Evolutionary conservation across 2,113 vertebrate genomes (phyloP).

Genomic region (Sphyrna mokarran): DNA sequence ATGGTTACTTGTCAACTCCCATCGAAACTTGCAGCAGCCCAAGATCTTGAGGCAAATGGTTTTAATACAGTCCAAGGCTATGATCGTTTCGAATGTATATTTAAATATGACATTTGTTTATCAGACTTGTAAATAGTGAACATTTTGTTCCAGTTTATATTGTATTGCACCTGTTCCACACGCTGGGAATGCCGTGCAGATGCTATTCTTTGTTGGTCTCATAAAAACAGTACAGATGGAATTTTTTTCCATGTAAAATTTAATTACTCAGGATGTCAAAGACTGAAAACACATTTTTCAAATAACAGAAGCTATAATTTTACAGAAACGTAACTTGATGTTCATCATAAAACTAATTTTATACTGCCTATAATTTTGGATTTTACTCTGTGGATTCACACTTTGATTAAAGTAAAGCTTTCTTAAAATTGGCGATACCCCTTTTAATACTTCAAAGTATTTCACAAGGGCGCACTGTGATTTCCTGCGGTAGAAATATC

Average conservation of each 20-base stretch:
- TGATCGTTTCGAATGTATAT: not conserved
- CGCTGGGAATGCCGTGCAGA: not conserved
- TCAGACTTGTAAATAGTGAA: slow-evolving; percentile 30
- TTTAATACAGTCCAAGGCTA: not conserved
- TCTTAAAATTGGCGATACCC: not conserved
- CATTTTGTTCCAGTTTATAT: not conserved
- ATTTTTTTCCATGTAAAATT: slow-evolving; percentile 16
- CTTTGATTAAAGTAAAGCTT: not conserved
- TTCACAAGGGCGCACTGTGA: not conserved
- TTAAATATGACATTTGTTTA: slow-evolving; percentile 33
- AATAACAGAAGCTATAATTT: not conserved
- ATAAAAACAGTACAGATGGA: slow-evolving; percentile 1
- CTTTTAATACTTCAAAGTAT: not conserved
- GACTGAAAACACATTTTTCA: not conserved
- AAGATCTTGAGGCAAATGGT: not conserved
- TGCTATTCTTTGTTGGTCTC: not conserved
- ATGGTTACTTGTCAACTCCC: not conserved
- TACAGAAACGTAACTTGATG: not conserved
- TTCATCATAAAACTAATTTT: slow-evolving; percentile 15
- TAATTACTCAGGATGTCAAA: slow-evolving; percentile 14
- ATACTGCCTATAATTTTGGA: not conserved
- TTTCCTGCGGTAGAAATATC: not conserved
- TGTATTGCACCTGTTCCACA: slow-evolving; percentile 25
- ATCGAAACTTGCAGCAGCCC: not conserved
- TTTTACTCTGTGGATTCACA: not conserved